Conservation (phyloP, 1,140 invertebrate genomes). For the Aleiodes sp. region DNA sequence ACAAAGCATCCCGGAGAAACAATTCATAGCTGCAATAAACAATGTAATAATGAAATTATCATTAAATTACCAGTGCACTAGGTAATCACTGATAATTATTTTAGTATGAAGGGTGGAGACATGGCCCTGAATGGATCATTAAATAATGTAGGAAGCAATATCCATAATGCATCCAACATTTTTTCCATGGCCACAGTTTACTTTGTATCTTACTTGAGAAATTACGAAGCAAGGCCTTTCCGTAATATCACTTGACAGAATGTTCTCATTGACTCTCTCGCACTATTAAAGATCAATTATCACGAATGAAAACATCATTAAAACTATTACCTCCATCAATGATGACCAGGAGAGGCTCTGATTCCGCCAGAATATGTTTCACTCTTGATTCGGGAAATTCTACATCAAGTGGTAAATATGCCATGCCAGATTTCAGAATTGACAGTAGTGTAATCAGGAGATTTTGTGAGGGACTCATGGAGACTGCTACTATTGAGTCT, state of each 20-base stretch:
- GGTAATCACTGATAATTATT: slow-evolving; percentile 38
- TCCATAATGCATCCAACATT: background rate
- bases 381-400: slow-evolving; percentile 79
- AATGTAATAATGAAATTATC: background rate
- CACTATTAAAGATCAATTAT: too few species aligned
- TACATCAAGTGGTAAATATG: slow-evolving; percentile 84
- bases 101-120: slow-evolving; percentile 16
- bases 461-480: slow-evolving; percentile 77
- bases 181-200: background rate
- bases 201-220: background rate
- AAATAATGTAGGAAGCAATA: slow-evolving; percentile 15
- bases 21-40: background rate
- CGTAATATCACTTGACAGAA: slow-evolving; percentile 43
- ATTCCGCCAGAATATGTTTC: slow-evolving; percentile 80
- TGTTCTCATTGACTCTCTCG: background rate
- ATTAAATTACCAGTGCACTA: background rate
- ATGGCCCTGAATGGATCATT: background rate
- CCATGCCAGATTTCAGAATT: slow-evolving; percentile 82
- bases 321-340: slow-evolving; percentile 65
- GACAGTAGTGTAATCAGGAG: slow-evolving; percentile 76
- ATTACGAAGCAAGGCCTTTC: slow-evolving; percentile 23
- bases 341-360: slow-evolving; percentile 76
- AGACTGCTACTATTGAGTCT: slow-evolving; percentile 77
- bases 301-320: background rate
- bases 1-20: too few species aligned